Conservation (phyloP, 2,797 vertebrate species). For the Gouania willdenowi region DNA sequence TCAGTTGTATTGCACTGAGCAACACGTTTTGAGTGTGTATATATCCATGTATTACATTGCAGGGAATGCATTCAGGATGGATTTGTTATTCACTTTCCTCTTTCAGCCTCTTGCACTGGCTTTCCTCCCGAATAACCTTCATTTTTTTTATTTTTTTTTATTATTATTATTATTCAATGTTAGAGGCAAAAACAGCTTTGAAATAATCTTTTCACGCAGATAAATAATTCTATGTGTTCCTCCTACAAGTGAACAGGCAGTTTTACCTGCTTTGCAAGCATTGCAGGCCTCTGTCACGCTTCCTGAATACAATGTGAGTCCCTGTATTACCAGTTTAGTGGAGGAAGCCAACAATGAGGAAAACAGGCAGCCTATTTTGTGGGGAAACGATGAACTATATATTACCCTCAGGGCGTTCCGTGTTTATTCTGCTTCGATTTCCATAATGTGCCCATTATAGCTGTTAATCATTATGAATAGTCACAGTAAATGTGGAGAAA, state of each 20-base stretch:
- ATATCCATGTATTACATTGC: too few species aligned
- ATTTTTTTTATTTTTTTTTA: too few species aligned
- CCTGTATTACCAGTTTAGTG: conserved; percentile 37
- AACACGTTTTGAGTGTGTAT: too few species aligned
- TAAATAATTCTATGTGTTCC: conserved; percentile 76
- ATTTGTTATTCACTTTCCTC: too few species aligned
- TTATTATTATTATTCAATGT: too few species aligned
- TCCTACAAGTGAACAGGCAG: conserved; percentile 23
- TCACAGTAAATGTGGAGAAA: conserved; percentile 23
- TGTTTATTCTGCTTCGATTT: conserved; percentile 41
- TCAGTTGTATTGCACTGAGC: too few species aligned
- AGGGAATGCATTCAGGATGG: too few species aligned
- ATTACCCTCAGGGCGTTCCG: conserved; percentile 24
- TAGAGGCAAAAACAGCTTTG: conserved; percentile 38
- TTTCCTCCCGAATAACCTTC: conserved; percentile 40
- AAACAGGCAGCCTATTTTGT: conserved; percentile 38
- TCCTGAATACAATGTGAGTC: conserved; percentile 23
- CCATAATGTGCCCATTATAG: conserved; percentile 48
- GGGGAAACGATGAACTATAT: conserved; percentile 31
- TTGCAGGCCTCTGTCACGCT: conserved; percentile 46
- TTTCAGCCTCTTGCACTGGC: conserved; percentile 1
- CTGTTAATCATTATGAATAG: conserved; percentile 30
- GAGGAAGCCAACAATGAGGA: conserved; percentile 35
- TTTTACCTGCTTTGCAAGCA: conserved; percentile 52
- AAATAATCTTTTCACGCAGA: conserved; percentile 71